Evolutionary conservation across 1,140 invertebrate species (phyloP).

Genomic region (Limonius californicus): DNA sequence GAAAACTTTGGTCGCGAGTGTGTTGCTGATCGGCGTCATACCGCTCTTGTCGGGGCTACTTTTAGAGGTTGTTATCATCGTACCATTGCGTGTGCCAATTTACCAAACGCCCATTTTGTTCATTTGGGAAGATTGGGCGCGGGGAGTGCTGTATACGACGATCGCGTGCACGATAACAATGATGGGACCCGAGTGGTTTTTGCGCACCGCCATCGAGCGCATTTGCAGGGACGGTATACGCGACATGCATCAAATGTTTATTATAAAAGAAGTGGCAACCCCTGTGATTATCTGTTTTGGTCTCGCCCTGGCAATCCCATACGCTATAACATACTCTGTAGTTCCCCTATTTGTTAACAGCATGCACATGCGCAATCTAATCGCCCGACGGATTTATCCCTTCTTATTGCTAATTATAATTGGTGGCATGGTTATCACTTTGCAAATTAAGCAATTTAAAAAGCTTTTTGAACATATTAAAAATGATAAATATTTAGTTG

Average conservation of each 20-base stretch:
- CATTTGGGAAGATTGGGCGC: conserved; percentile 95
- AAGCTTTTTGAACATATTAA: conserved; percentile 97
- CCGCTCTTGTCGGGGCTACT: conserved; percentile 90
- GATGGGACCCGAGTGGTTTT: conserved; percentile 96
- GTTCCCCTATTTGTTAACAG: conserved; percentile 75
- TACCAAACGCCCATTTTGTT: conserved; percentile 94
- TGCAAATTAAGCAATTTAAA: conserved; percentile 83
- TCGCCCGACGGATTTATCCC: conserved; percentile 89
- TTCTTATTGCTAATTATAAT: conserved; percentile 71
- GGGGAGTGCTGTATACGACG: conserved; percentile 96
- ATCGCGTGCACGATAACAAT: conserved; percentile 95
- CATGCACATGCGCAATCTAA: conserved; percentile 68
- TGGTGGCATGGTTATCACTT: conserved; percentile 64
- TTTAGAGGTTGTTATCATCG: conserved; percentile 86
- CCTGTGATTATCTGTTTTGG: conserved; percentile 87
- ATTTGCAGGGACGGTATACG: conserved; percentile 87
- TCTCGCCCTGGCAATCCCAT: conserved; percentile 83
- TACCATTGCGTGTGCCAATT: conserved; percentile 87
- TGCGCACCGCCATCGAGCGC: conserved; percentile 86
- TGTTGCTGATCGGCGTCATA: conserved; percentile 83
- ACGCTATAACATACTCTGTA: conserved; percentile 79
- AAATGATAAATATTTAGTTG: conserved; percentile 98
- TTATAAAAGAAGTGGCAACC: conserved; percentile 79
- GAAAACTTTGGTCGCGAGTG: conserved; percentile 68
- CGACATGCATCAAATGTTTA: conserved; percentile 85